Base-by-base conservation (phyloP, 2,113 vertebrate species). In the Suncus etruscus region DNA sequence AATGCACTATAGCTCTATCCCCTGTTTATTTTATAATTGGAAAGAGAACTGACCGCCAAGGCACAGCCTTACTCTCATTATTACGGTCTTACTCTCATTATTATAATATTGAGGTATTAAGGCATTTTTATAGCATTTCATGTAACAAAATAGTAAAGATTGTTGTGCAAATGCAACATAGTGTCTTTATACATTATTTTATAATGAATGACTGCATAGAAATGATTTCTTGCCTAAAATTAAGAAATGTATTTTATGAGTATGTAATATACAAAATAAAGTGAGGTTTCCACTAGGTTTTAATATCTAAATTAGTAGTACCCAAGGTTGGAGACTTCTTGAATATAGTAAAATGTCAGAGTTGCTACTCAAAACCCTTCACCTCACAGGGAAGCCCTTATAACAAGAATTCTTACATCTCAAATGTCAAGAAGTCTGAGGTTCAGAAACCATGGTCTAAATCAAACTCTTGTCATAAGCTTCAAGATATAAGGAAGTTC, bases 151-250 rank as follows among this genome's bases (percentile, higher is more conserved):
- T 61, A 6, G n/a, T 74, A 8, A 47, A 47, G 31, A 15, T 66
- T 54, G n/a, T 47, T 31, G 3, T 58, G 31, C 54, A 68, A 11
- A 50, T 63, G 66, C 39, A 69, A 48, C 32, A 77, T 22, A 27
- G 14, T 48, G 45, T 73, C 61, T 82, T 69, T 11, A 12, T 87
- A 14, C 65, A 10, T 4, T 70, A 8, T 9, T 15, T 84, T 66
- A 18, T 66, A n/a, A 89, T 73, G 78, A 63, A 8, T 54, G 31
- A 70, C 8, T n/a, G 14, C 1, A 47, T 51, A 25, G 4, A 32
- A 25, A 48, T 79, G 22, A 31, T 75, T 51, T 78, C 7, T 15
- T 79, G 73, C 93, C 85, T 78, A 20, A n/a, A 77, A n/a, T 63
- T 58, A 75, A 70, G 15, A 69, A 66, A 73, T 65, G 16, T 69